These are phyloP conservation scores for Xestoiulus laeticollis DNA, from an alignment of 2,888 invertebrate species.

Conservation along the genomic window DNA sequence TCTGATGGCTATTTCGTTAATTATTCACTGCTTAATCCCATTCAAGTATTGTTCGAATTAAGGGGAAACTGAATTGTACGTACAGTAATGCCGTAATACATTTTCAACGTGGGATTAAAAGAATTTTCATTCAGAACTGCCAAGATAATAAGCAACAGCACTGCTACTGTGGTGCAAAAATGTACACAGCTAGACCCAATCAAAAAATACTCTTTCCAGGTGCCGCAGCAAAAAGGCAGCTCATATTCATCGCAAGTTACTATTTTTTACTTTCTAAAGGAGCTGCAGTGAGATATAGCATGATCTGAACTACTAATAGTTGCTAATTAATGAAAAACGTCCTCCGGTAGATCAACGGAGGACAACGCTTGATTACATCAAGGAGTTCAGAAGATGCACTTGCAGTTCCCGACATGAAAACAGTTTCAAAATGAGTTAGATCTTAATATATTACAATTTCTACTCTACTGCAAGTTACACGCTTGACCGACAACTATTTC, in stretches of 20 bases:
- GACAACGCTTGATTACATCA: background rate
- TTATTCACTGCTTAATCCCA: background rate
- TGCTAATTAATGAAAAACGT: background rate
- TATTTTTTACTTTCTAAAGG: background rate
- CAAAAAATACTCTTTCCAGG: constrained; percentile 9
- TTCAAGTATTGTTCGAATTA: background rate
- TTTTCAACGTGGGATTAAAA: background rate
- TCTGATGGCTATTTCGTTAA: background rate
- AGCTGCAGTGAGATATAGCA: background rate
- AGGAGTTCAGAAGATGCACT: constrained; percentile 7
- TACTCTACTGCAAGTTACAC: constrained; percentile 21
- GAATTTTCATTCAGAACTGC: background rate
- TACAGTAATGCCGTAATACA: no score
- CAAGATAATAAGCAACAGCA: background rate
- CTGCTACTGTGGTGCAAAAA: background rate
- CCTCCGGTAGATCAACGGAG: background rate
- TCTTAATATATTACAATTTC: constrained; percentile 7
- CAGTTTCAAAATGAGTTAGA: background rate
- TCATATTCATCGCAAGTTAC: background rate
- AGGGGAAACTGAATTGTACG: no score
- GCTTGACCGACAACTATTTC: background rate
- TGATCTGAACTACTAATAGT: background rate
- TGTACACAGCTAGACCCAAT: background rate
- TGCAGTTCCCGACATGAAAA: constrained; percentile 16
- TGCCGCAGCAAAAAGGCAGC: background rate